These are phyloP conservation scores for Phalacrocorax pelagicus DNA, from an alignment of 2,113 vertebrate species.

Conservation along the genomic window DNA sequence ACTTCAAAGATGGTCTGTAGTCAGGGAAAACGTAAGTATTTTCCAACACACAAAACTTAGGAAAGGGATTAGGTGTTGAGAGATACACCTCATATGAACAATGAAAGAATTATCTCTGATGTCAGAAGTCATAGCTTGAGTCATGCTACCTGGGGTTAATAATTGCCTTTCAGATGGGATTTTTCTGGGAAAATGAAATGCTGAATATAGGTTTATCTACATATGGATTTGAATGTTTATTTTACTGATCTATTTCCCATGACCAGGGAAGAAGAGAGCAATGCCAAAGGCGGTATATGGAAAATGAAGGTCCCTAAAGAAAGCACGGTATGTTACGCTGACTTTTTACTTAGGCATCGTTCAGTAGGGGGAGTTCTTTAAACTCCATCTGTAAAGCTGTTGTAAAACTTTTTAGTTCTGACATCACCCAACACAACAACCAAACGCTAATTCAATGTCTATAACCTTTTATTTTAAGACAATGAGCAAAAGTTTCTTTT, in stretches of 20 bases:
- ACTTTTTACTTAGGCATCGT: background rate
- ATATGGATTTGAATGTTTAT: background rate
- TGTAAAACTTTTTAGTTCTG: background rate
- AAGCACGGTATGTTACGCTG: conserved; percentile 80
- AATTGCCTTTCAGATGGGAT: background rate
- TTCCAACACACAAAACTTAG: background rate
- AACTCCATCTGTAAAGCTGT: background rate
- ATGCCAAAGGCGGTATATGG: conserved; percentile 93
- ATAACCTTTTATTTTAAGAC: background rate
- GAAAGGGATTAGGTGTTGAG: conserved; percentile 9
- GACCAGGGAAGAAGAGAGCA: conserved; percentile 95
- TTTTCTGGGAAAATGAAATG: conserved; percentile 4
- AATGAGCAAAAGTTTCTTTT: background rate
- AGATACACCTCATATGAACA: conserved; percentile 2
- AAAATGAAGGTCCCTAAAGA: conserved; percentile 97
- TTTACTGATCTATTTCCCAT: conserved; percentile 10
- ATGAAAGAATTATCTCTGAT: conserved; percentile 13
- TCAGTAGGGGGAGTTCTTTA: background rate
- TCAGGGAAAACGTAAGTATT: background rate
- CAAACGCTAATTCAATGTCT: background rate
- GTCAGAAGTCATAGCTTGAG: conserved; percentile 6
- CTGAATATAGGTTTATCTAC: background rate
- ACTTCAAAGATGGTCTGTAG: conserved; percentile 6
- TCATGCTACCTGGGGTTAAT: conserved; percentile 10
- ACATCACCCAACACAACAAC: background rate